A percentile compares a stretch with the other conserved stretches of the same genome.
Conservation (phyloP, 2,797 vertebrate genomes). For the Schizothorax lantsangensis region DNA sequence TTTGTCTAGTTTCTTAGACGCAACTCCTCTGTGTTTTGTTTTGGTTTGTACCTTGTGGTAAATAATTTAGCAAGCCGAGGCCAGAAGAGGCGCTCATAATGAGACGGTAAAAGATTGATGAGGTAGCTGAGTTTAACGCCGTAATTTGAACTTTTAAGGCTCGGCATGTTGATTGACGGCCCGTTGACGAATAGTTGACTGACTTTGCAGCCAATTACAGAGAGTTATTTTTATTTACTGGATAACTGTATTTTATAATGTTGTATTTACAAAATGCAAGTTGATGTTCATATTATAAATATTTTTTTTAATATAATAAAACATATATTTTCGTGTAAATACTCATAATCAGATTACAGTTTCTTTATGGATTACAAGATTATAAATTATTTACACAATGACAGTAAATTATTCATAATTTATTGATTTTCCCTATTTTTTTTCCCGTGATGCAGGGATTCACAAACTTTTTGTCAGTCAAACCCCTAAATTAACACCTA, state of each 20-base stretch:
- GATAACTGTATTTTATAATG: neutral
- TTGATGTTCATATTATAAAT: neutral
- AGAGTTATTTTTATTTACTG: slow-evolving; percentile 21
- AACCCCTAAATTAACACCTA: too few relatives aligned
- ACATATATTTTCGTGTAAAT: too few relatives aligned
- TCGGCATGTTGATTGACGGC: slow-evolving; percentile 56
- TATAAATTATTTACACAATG: neutral
- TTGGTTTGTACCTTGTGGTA: slow-evolving; percentile 66
- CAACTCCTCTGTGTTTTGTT: slow-evolving; percentile 41
- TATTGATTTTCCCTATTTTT: neutral
- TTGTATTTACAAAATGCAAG: neutral
- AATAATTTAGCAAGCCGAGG: slow-evolving; percentile 78
- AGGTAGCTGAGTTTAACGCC: slow-evolving; percentile 68
- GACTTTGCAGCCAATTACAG: slow-evolving; percentile 9
- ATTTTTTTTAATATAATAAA: neutral
- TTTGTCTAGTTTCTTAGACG: neutral
- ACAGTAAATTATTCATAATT: neutral
- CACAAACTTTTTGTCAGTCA: too few relatives aligned
- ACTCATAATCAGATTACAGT: neutral
- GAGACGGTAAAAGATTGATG: slow-evolving; percentile 78
- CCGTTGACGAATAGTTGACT: slow-evolving; percentile 9
- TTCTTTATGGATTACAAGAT: too few relatives aligned
- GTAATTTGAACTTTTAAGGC: slow-evolving; percentile 70
- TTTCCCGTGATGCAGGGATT: neutral
- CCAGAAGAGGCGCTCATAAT: slow-evolving; percentile 66